A percentile compares a stretch with the other conserved stretches of the same genome.
phyloP scores from a whole-genome alignment of 1,140 invertebrate genomes.

The Heliconius hewitsoni region DNA sequence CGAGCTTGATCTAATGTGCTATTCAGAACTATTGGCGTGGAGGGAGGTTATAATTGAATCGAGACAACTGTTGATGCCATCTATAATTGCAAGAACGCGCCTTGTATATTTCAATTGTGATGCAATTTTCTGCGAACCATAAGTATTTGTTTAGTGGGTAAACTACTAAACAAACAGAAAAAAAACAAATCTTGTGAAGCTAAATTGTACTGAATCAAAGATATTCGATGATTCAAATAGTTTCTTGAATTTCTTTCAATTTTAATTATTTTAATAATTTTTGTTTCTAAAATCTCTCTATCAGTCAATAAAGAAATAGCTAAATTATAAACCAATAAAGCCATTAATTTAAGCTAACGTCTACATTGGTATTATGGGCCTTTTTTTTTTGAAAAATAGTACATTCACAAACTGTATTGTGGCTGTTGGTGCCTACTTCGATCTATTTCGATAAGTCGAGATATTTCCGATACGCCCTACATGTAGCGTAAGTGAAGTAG shows the following conservation, averaged over 20 bases:
- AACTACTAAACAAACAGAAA: too few relatives aligned
- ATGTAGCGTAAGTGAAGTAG: background rate
- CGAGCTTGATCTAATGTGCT: conserved; percentile 59
- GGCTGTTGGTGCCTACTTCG: background rate
- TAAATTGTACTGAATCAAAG: too few relatives aligned
- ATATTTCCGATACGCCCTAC: background rate
- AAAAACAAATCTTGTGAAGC: too few relatives aligned
- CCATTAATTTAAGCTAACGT: too few relatives aligned
- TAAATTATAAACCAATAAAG: too few relatives aligned
- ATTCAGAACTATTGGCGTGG: conserved; percentile 67
- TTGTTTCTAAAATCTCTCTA: too few relatives aligned
- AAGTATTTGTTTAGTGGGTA: background rate
- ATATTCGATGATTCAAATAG: too few relatives aligned
- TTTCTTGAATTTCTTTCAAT: too few relatives aligned
- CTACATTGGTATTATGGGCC: too few relatives aligned
- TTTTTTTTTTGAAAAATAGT: too few relatives aligned
- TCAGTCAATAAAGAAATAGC: too few relatives aligned
- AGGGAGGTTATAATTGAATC: conserved; percentile 38
- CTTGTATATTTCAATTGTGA: conserved; percentile 1
- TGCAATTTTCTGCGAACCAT: background rate
- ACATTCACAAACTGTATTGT: background rate
- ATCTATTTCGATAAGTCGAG: background rate
- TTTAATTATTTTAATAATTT: too few relatives aligned
- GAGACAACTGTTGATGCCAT: conserved; percentile 53
- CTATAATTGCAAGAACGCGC: conserved; percentile 48